Base-by-base conservation (phyloP, 2,888 invertebrate species). In the Molanna angustata region DNA sequence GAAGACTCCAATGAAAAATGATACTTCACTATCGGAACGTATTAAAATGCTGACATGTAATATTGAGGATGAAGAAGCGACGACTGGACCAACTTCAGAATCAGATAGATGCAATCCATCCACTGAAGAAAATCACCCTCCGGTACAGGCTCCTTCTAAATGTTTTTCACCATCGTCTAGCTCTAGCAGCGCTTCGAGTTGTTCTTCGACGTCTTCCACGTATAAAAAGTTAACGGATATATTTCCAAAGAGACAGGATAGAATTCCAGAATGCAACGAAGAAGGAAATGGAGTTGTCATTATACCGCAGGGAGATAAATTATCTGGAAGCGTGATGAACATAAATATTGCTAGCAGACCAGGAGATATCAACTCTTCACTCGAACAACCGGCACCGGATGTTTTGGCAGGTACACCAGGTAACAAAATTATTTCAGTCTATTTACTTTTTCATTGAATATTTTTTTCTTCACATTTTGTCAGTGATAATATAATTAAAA, bases 1-100 rank as follows among this genome's bases (percentile, higher is more conserved):
- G 63, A 80, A 78, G 59, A 79, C 79, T 64, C 68, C 70, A 49
- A 70, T 71, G 59, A 79, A 84, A 66, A 80, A 80, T 63, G 89
- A 90, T 61, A 85, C 89, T 47, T 90, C 91, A 0, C 73, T 94
- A 32, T 89, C 91, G 51, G 94, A 94, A 65, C 82, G 92, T 57
- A 90, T 94, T 60, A 85, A 90, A 41, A 86, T 88, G 65, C 73
- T 94, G 43, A 94, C 93, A 1, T 91, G 91, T 65, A 88, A 91
- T 67, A 85, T 90, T 32, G 91, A 91, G 56, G 89, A 90, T 41
- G 80, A 82, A 3, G 64, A 64, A 35, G 67, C 69, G 0, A 76
- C 78, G 11, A 54, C 58, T 4, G 62, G 61, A 33, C 62, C 63
- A 54, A 72, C 40, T 9, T 35, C 22, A 6, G 72, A 75, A 20